Conservation (phyloP, 1,140 invertebrate species). For the Formica exsecta region DNA sequence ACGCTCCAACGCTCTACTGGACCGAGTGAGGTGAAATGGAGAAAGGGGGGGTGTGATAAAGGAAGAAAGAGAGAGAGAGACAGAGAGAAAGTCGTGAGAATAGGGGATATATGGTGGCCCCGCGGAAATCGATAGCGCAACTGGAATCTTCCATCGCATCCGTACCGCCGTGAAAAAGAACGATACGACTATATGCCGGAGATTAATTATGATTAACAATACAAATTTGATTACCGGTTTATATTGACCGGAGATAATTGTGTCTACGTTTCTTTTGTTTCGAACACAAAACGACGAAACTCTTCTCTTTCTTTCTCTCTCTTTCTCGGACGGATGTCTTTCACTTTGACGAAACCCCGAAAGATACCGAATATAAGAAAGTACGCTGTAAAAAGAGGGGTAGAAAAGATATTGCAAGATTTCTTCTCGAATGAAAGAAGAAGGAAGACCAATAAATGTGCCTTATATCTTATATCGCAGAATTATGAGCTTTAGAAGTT, state of each 20-base stretch:
- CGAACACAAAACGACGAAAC: neutral
- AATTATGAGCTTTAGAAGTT: neutral
- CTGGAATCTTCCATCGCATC: conserved; percentile 34
- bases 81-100: too few relatives aligned
- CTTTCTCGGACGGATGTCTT: too few relatives aligned
- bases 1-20: too few relatives aligned
- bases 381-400: neutral
- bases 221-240: neutral
- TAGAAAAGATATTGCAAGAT: neutral
- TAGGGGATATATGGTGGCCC: neutral
- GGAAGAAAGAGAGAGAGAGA: too few relatives aligned
- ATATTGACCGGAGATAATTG: conserved; percentile 38
- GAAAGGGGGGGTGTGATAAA: too few relatives aligned
- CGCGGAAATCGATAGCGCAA: conserved; percentile 45
- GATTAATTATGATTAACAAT: conserved; percentile 35
- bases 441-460: neutral
- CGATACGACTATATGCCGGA: neutral
- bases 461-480: neutral
- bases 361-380: neutral
- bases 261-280: neutral
- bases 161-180: neutral
- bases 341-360: conserved; percentile 10
- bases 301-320: too few relatives aligned
- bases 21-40: too few relatives aligned
- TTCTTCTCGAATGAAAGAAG: conserved; percentile 2